phyloP scores from a whole-genome alignment of 2,888 invertebrate species.

The Uropetala carovei region DNA sequence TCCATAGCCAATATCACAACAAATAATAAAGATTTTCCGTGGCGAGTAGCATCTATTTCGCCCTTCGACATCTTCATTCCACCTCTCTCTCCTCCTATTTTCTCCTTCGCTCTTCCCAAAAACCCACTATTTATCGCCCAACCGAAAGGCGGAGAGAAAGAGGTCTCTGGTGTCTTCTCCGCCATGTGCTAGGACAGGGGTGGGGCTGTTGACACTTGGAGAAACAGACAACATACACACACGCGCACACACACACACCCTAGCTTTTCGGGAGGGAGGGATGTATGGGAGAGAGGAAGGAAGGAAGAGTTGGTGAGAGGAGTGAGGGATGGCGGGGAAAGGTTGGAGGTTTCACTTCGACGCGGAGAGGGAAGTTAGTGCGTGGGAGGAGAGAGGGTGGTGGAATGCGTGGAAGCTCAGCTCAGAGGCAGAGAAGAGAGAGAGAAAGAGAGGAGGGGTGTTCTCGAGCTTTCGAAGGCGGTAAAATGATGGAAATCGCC shows the following conservation, averaged over 20 bases:
- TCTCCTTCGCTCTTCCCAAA: constrained; percentile 16
- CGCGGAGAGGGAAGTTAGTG: background rate
- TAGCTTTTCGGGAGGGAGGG: constrained; percentile 35
- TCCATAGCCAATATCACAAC: background rate
- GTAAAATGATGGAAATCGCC: constrained; percentile 64
- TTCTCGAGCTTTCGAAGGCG: constrained; percentile 44
- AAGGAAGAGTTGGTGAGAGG: background rate
- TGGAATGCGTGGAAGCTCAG: background rate
- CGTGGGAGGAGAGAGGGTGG: background rate
- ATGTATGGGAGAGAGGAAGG: background rate
- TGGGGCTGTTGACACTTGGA: constrained; percentile 62
- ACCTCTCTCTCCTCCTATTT: background rate
- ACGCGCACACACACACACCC: constrained; percentile 6
- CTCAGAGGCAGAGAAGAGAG: background rate
- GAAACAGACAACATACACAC: constrained; percentile 51
- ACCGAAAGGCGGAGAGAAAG: background rate
- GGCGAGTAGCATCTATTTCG: background rate
- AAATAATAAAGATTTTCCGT: background rate
- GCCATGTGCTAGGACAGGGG: constrained; percentile 36
- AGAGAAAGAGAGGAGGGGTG: background rate
- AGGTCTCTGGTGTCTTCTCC: constrained; percentile 42
- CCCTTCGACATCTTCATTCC: background rate
- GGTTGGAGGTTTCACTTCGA: background rate
- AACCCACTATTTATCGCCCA: constrained; percentile 50
- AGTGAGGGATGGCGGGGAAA: background rate